Base-by-base conservation (phyloP, 2,888 invertebrate genomes). In the Limnephilus rhombicus region DNA sequence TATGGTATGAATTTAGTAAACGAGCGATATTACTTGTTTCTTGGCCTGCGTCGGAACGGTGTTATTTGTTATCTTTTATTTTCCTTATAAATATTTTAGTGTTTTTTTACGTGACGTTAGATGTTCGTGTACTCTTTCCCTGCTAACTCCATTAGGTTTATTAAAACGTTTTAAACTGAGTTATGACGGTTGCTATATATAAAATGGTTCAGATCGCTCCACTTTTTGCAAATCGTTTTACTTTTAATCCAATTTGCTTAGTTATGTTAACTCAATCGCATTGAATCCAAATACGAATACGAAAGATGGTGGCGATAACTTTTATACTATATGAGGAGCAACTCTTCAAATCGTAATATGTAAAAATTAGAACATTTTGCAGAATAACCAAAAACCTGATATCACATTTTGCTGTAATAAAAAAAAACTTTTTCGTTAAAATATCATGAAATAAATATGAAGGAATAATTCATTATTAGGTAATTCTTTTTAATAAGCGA, bases 61-160 rank as follows among this genome's bases (percentile, higher is more conserved):
- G 93, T 93, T 92, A 93, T 93, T 93, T 93, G 93, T 93, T 93
- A 93, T 93, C 92, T 93, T 93, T 93, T 93, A 93, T 93, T 93
- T 93, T 92, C 92, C 90, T 89, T 93, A 93, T 93, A 93, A 93
- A 93, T 93, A 93, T 93, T 93, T 93, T 92, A 93, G 92, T 90
- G 91, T 86, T 90, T 93, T 91, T 91, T 91, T 83, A 90, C 82
- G 81, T 90, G 45, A 80, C 90, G 90, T 90, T 29, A 81, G 89
- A 90, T 49, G 83, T 83, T 45, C 90, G 83, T 45, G 83, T 49
- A 83, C 83, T 45, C 83, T 83, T 82, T 49, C 31, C 90, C 49
- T 83, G 90, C 87, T 90, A 90, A 90, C 90, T 90, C 90, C 90
- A 90, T 90, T 90, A 90, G 31, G 90, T 83, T 90, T 90, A 90